Percentiles rank a stretch among this genome's conserved stretches.
These are phyloP conservation scores for Diabrotica virgifera DNA, from an alignment of 1,140 invertebrate species.

Conservation along the genomic window DNA sequence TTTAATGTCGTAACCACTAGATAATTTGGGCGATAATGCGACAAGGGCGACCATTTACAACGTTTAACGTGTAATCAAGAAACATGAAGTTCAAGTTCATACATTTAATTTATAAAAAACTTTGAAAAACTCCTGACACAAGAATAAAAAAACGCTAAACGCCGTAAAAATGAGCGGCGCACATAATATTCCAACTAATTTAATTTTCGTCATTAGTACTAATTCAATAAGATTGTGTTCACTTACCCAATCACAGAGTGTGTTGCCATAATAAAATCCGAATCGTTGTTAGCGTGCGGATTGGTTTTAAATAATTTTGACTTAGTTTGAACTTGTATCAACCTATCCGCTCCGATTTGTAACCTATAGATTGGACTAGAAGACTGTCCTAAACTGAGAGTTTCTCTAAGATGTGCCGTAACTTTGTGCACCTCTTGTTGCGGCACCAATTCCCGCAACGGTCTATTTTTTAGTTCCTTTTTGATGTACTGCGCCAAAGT, in stretches of 20 bases:
- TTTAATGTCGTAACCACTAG: too few species aligned
- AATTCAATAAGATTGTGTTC: not conserved
- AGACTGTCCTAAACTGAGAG: constrained; percentile 62
- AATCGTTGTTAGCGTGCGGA: constrained; percentile 62
- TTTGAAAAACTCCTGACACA: too few species aligned
- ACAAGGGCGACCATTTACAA: too few species aligned
- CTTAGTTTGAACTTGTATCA: constrained; percentile 82
- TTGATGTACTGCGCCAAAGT: constrained; percentile 64
- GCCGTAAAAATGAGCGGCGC: too few species aligned
- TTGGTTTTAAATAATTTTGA: constrained; percentile 79
- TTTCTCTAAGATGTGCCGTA: constrained; percentile 71
- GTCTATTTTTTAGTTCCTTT: constrained; percentile 67
- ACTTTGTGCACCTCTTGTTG: constrained; percentile 70
- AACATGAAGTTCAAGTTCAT: too few species aligned
- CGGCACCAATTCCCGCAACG: constrained; percentile 76
- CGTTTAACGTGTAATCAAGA: too few species aligned
- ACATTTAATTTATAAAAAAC: too few species aligned
- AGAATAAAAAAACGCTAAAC: too few species aligned
- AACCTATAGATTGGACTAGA: constrained; percentile 77
- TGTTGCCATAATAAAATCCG: constrained; percentile 88
- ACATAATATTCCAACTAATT: too few species aligned
- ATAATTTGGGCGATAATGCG: too few species aligned
- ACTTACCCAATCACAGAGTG: constrained; percentile 76
- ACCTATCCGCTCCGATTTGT: constrained; percentile 66
- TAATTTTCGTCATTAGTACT: too few species aligned